Percentiles rank a stretch among this genome's conserved stretches.
Conservation (phyloP, 1,140 invertebrate genomes). For the Tribolium castaneum region DNA sequence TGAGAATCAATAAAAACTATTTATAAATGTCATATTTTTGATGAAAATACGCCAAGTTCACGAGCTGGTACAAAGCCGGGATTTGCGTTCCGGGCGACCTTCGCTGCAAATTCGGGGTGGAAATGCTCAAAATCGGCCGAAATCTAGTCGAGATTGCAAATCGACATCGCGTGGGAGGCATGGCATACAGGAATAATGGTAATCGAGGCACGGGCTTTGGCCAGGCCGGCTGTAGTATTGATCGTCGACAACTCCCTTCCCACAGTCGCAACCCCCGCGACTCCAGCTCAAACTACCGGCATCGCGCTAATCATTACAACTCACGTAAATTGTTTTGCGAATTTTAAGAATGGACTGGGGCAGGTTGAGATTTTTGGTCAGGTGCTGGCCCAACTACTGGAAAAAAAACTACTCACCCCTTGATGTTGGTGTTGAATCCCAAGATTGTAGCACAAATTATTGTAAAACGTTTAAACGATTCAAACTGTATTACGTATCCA, state of each 20-base stretch:
- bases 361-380: neutral
- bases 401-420: constrained; percentile 14
- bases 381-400: neutral
- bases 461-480: constrained; percentile 38
- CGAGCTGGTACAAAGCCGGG: constrained; percentile 2
- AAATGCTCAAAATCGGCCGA: neutral
- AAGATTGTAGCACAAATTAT: constrained; percentile 46
- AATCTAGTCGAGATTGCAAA: constrained; percentile 24
- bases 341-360: constrained; percentile 9
- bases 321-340: constrained; percentile 27
- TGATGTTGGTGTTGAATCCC: constrained; percentile 46
- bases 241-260: constrained; percentile 56
- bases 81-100: neutral
- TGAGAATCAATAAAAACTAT: constrained; percentile 34
- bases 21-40: constrained; percentile 34
- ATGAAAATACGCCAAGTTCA: constrained; percentile 16
- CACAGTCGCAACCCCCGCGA: constrained; percentile 50
- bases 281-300: constrained; percentile 35
- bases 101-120: neutral
- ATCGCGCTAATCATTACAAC: constrained; percentile 43
- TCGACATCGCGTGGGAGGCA: constrained; percentile 10
- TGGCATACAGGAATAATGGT: constrained; percentile 39
- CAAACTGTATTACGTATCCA: constrained; percentile 46
- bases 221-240: constrained; percentile 53
- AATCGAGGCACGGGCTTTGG: constrained; percentile 48